phyloP scores from a whole-genome alignment of 1,140 invertebrate genomes.

The Zaprionus davidi region DNA sequence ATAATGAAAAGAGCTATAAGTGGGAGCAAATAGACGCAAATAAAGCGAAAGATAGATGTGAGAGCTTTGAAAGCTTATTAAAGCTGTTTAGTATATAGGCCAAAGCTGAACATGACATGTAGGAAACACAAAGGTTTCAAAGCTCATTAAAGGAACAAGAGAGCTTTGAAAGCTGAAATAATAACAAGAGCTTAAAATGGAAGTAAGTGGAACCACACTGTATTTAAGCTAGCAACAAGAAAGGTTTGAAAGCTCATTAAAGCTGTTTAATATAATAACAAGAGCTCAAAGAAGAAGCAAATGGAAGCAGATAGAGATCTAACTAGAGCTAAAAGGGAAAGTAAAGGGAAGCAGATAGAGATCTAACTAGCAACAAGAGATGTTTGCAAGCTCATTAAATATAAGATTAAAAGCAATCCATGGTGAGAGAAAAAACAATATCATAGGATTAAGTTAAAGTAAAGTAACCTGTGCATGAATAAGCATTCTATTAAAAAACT shows the following conservation, averaged over 20 bases:
- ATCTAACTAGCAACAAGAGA: not conserved
- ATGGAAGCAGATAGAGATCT: not conserved
- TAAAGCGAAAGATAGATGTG: not conserved
- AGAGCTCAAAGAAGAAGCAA: not conserved
- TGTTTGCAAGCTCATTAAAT: not conserved
- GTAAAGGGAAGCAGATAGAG: too few relatives aligned
- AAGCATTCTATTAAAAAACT: not conserved
- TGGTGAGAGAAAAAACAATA: too few relatives aligned
- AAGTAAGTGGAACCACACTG: too few relatives aligned
- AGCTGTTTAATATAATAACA: not conserved
- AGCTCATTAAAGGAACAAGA: not conserved
- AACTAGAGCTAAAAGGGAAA: not conserved
- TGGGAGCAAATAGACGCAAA: not conserved
- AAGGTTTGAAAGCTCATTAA: too few relatives aligned
- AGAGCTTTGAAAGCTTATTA: not conserved
- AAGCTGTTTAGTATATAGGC: not conserved
- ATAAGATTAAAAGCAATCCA: not conserved
- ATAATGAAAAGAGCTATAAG: not conserved
- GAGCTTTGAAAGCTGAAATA: too few relatives aligned
- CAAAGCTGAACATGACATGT: not conserved
- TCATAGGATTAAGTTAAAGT: too few relatives aligned
- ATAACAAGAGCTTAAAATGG: too few relatives aligned
- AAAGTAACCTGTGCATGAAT: too few relatives aligned
- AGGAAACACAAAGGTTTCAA: not conserved
- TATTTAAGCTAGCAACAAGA: too few relatives aligned